Conservation (phyloP, 2,888 invertebrate species). For the Dynastes maya region DNA sequence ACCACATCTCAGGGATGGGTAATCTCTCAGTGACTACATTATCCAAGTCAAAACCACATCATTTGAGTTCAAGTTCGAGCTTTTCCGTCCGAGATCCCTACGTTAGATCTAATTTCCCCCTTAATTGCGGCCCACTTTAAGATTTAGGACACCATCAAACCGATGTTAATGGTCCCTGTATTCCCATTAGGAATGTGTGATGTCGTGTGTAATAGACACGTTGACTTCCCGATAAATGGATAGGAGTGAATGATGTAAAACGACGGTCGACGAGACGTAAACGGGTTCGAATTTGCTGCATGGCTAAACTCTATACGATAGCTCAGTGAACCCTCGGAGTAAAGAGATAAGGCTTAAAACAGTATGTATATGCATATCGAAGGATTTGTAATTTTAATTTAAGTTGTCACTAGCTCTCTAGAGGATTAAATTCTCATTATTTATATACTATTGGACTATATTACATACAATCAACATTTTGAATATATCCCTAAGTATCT, state of each 20-base stretch:
- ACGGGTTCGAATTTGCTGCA: neutral
- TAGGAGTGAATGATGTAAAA: neutral
- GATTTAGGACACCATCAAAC: neutral
- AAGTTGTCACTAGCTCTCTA: too few species aligned
- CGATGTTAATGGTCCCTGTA: neutral
- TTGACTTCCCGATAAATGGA: neutral
- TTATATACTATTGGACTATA: too few species aligned
- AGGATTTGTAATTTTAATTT: too few species aligned
- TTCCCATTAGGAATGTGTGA: slow-evolving; percentile 5
- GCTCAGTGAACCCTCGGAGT: too few species aligned
- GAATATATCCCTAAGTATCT: too few species aligned
- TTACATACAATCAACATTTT: too few species aligned
- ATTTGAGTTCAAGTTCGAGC: neutral
- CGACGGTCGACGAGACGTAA: neutral
- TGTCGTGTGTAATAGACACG: slow-evolving; percentile 16
- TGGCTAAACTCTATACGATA: neutral
- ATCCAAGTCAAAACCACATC: slow-evolving; percentile 5
- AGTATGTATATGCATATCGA: too few species aligned
- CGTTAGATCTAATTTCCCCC: slow-evolving; percentile 6
- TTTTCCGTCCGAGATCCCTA: neutral
- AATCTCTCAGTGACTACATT: neutral
- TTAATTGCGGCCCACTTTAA: slow-evolving; percentile 11
- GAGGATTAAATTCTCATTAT: too few species aligned
- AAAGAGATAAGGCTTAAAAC: too few species aligned
- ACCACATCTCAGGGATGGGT: neutral